These are phyloP conservation scores for Troglohyphantes excavatus DNA, from an alignment of 2,888 invertebrate genomes.

Conservation along the genomic window DNA sequence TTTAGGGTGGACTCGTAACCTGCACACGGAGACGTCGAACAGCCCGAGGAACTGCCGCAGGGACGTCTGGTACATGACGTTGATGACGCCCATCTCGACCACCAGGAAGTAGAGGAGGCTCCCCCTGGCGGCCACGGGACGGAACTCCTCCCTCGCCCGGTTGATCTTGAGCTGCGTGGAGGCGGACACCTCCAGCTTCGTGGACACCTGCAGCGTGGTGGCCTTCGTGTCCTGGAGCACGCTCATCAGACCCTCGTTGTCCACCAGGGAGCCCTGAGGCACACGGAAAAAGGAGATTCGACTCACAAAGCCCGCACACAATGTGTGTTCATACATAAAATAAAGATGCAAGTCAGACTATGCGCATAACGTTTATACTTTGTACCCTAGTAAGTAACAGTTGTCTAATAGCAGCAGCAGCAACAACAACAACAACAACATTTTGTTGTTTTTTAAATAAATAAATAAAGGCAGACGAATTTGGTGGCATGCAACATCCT, in stretches of 20 bases:
- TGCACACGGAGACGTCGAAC: constrained; percentile 92
- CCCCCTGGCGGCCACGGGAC: constrained; percentile 96
- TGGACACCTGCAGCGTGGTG: constrained; percentile 96
- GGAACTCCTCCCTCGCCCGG: constrained; percentile 95
- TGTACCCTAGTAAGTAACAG: too few relatives aligned
- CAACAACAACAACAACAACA: too few relatives aligned
- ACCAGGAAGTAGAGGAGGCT: constrained; percentile 97
- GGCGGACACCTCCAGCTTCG: constrained; percentile 94
- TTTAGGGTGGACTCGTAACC: neutral
- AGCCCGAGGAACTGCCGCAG: constrained; percentile 95
- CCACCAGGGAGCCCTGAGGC: constrained; percentile 93
- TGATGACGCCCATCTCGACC: constrained; percentile 98
- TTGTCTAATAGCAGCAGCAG: too few relatives aligned
- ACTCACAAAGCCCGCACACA: too few relatives aligned
- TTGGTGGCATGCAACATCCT: too few relatives aligned
- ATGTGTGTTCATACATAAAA: too few relatives aligned
- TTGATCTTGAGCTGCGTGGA: constrained; percentile 97
- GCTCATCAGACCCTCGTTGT: constrained; percentile 96
- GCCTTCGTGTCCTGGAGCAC: constrained; percentile 93
- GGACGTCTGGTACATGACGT: constrained; percentile 98
- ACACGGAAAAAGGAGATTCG: too few relatives aligned
- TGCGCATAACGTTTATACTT: too few relatives aligned
- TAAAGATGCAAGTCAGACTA: too few relatives aligned
- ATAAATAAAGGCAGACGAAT: too few relatives aligned
- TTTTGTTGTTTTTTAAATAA: too few relatives aligned